phyloP scores from a whole-genome alignment of 2,113 vertebrate genomes.

The Melanotaenia duboulayi region DNA sequence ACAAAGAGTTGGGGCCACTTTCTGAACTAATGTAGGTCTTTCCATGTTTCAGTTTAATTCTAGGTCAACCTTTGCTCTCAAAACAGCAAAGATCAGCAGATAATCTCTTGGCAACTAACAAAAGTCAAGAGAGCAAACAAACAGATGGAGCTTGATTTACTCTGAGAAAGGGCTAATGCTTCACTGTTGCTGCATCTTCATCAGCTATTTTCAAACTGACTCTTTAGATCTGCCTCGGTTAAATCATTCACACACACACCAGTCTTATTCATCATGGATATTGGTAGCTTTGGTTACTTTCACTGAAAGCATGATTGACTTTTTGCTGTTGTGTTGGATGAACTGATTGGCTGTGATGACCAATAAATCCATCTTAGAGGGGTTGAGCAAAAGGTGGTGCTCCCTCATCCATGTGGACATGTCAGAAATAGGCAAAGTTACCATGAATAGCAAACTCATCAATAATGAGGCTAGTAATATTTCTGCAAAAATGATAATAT shows the following conservation, averaged over 20 bases:
- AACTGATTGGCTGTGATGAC: no score
- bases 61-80: conserved; percentile 23
- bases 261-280: background rate
- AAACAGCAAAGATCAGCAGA: conserved; percentile 34
- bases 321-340: background rate
- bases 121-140: conserved; percentile 41
- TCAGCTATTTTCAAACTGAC: conserved; percentile 1
- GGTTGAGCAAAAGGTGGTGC: no score
- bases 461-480: no score
- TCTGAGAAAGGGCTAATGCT: conserved; percentile 9
- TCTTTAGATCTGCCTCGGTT: background rate
- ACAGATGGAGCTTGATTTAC: conserved; percentile 34
- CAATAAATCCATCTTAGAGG: no score
- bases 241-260: background rate
- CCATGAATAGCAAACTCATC: no score
- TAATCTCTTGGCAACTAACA: conserved; percentile 47
- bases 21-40: no score
- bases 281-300: background rate
- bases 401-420: no score
- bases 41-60: background rate
- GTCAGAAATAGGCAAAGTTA: no score
- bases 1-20: conserved; percentile 6
- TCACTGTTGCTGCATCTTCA: conserved; percentile 1
- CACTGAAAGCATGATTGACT: background rate
- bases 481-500: no score